Evolutionary conservation across 2,888 invertebrate species (phyloP), one percentile per base, ranked within the genome.

Genomic region (Autographa pulchrina): DNA sequence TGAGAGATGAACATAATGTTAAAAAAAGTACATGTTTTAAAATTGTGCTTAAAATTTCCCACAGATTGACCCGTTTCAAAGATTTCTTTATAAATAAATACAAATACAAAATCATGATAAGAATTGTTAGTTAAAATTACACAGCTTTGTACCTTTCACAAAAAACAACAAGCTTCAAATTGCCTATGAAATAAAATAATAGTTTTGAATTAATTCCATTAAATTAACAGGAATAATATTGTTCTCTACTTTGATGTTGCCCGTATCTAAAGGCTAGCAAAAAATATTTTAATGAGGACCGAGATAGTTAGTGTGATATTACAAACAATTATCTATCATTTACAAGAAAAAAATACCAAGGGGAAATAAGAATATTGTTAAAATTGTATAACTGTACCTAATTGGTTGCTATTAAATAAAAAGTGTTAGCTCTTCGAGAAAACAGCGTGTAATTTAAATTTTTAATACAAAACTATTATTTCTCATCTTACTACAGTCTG

Each of bases 221-320:
- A 16, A 43, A 43, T 16, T 4, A 16, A 14, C 14, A 48, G 48
- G 5, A 48, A n/a, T n/a, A 6, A n/a, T 48, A 48, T 48, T n/a
- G 48, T 14, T 48, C n/a, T 48, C n/a, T n/a, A n/a, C 16, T 43
- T 43, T 43, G 43, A 43, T 2, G 43, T 38, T 48, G n/a, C 48
- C 48, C n/a, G 48, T 48, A 48, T n/a, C 48, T 16, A 48, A 48
- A 48, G n/a, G n/a, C 48, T n/a, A 48, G n/a, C 48, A 48, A 48
- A 48, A 48, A 48, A 5, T 43, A 16, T 4, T 16, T 43, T 14
- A 14, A 48, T n/a, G n/a, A n/a, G 6, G 16, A n/a, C 16, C 48
- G n/a, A n/a, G 48, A n/a, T n/a, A 48, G 48, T 48, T 48, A n/a
- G 48, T 16, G 16, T 5, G 43, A 16, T 16, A 43, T 43, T 43